Evolutionary conservation across 2,888 invertebrate genomes (phyloP), one percentile per base, ranked within the genome.

Genomic region (Patella caerulea): DNA sequence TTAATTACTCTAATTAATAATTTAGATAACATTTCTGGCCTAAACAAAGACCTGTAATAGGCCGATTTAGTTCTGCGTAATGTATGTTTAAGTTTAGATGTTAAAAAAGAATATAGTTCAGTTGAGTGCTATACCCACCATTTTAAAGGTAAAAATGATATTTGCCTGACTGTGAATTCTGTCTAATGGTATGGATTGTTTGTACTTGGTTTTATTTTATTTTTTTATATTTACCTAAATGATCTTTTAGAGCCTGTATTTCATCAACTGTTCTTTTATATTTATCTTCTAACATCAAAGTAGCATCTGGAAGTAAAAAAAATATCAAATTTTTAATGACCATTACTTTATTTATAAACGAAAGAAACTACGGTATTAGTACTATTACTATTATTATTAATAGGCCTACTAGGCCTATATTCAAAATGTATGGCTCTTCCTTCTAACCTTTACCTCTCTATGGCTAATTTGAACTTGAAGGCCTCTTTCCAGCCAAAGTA

Each of bases 181-280:
- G 24, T n/a, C n/a, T n/a, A n/a, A n/a, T n/a, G n/a, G n/a, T 24
- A 24, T 24, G 24, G 24, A 24, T 24, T 24, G 24, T 24, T 24
- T 24, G 24, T 24, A 24, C 24, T 24, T 24, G 24, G 24, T 24
- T 24, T 24, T 24, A 24, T 24, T 24, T 24, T 24, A 24, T 24
- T 24, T 24, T 24, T 24, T 24, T 24, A 55, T 76, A 75, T 78
- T 77, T 84, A 89, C 89, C 88, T 52, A 90, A 83, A 65, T 90
- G 90, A 79, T 91, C 91, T 82, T 91, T 91, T n/a, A 91, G 85
- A 24, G 90, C 90, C 79, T 90, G 89, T 77, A 91, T 89, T 78
- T 91, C 91, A 82, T 89, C 88, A 81, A 90, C 83, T 0, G 91
- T 90, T 77, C 86, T 86, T 79, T 88, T 89, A 81, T 89, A 90